Base-by-base conservation (phyloP, 2,113 vertebrate species). In the Bolborhynchus lineola region DNA sequence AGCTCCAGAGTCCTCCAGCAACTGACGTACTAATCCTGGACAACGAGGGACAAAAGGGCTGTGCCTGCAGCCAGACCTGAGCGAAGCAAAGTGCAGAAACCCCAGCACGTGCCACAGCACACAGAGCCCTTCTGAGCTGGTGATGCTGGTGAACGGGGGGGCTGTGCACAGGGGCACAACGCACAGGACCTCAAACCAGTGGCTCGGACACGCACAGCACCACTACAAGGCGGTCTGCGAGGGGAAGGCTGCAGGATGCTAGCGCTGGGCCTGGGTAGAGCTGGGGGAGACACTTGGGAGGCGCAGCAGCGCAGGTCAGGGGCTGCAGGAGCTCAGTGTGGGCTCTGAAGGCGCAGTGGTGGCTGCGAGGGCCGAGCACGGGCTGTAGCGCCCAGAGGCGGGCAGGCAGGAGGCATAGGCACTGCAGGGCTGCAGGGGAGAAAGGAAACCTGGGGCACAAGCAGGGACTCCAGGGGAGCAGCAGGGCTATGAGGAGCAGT, bases 11-110 rank as follows among this genome's bases (percentile, higher is more conserved):
- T 6, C n/a, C 50, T 71, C 35, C 25, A 42, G 52, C 26, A 81
- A 79, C 2, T 1, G n/a, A 11, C 3, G 8, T 9, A 11, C 16
- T 3, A 10, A 28, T 21, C 21, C 4, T 1, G 3, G 23, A 12
- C 20, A 26, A 4, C 0, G 17, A 17, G 16, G 46, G 41, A 16
- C 10, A 28, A 13, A 23, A 13, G 17, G 47, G 47, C 12, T 33
- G 37, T 0, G 9, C 47, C 5, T 15, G 71, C 31, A 57, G 29
- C 12, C 23, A 21, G n/a, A 53, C 14, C 16, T 49, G 23, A 49
- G 35, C 1, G 16, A 71, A 29, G 13, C 29, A 28, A 35, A 77
- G 42, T 24, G 42, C 33, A 50, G 21, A 57, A 37, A 20, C 11
- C 23, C 7, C 31, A 4, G n/a, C 3, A 9, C 2, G 26, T 31